Percentiles rank a stretch among this genome's conserved stretches.
phyloP scores from a whole-genome alignment of 1,140 invertebrate species.

The Drepana arcuata region DNA sequence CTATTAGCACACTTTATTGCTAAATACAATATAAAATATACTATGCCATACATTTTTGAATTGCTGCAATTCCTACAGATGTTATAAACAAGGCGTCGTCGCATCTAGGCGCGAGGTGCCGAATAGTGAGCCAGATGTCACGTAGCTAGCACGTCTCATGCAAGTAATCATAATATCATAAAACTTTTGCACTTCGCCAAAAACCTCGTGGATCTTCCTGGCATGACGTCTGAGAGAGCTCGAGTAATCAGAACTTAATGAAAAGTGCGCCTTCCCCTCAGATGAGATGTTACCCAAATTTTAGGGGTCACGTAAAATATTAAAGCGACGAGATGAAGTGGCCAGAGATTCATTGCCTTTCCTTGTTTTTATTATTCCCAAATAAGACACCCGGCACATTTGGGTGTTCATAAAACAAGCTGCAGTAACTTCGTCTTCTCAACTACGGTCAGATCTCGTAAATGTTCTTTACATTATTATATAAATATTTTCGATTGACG shows the following conservation, averaged over 20 bases:
- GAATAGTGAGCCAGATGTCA: conserved; percentile 23
- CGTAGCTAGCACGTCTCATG: conserved; percentile 39
- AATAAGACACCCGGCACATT: conserved; percentile 58
- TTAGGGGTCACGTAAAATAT: conserved; percentile 72
- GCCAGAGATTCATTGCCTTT: conserved; percentile 67
- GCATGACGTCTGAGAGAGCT: conserved; percentile 41
- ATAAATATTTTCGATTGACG: too few species aligned
- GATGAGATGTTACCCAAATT: conserved; percentile 53
- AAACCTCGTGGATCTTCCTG: conserved; percentile 48
- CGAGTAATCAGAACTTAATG: conserved; percentile 69
- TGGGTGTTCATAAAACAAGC: conserved; percentile 60
- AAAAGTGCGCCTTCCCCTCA: conserved; percentile 55
- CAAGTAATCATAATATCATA: conserved; percentile 67
- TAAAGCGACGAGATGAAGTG: conserved; percentile 67
- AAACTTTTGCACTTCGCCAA: conserved; percentile 65
- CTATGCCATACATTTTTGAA: too few species aligned
- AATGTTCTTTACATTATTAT: conserved; percentile 52
- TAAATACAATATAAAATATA: too few species aligned
- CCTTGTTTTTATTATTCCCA: conserved; percentile 70
- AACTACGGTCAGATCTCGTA: conserved; percentile 42
- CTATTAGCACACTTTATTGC: too few species aligned
- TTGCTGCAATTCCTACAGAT: too few species aligned
- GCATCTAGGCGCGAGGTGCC: conserved; percentile 9
- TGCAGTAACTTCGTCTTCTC: conserved; percentile 52
- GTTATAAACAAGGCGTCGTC: too few species aligned